A percentile compares a stretch with the other conserved stretches of the same genome.
Conservation (phyloP, 2,113 vertebrate species). For the Haemorhous mexicanus region DNA sequence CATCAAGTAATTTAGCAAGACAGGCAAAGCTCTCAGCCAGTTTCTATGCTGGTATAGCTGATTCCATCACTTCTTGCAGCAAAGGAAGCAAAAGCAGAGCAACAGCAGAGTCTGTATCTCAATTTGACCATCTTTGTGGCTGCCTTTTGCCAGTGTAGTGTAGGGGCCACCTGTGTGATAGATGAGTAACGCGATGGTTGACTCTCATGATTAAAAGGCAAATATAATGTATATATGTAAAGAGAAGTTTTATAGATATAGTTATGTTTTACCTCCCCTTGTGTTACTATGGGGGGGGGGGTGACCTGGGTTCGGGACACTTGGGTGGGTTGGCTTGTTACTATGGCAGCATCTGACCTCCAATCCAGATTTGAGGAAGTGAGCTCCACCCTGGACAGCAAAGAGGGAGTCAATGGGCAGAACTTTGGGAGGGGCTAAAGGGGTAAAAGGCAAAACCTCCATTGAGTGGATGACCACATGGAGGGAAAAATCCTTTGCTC, state of each 20-base stretch:
- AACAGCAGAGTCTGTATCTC: not conserved
- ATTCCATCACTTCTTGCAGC: not conserved
- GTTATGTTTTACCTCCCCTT: not conserved
- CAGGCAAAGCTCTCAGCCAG: fast-evolving
- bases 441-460: not conserved
- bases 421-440: not conserved
- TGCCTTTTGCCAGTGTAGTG: not conserved
- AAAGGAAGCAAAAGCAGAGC: not conserved
- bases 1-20: not conserved
- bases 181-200: not conserved
- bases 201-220: not conserved
- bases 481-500: not conserved
- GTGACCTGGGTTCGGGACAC: too few species aligned
- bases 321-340: not conserved
- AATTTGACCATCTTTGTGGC: not conserved
- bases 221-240: not conserved
- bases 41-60: not conserved
- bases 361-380: not conserved
- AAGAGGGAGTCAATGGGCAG: not conserved
- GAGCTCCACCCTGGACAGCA: not conserved
- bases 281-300: not conserved
- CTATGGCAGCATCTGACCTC: not conserved
- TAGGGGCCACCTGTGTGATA: not conserved
- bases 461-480: not conserved
- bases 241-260: not conserved